Base-by-base conservation (phyloP, 2,888 invertebrate genomes). In the Synanthedon tipuliformis region DNA sequence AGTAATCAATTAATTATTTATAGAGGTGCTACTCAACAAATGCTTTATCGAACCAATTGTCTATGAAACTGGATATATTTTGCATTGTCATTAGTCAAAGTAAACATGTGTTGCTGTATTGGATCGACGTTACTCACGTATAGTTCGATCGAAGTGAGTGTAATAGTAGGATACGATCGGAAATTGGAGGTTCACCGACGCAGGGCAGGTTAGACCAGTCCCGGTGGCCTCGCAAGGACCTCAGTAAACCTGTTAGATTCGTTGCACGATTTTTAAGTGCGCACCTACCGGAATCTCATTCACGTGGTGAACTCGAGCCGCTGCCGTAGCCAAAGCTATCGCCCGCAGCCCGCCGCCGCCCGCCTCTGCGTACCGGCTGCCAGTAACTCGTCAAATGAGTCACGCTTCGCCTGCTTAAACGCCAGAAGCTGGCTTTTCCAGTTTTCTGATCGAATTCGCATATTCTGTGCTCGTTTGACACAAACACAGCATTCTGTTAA, bases 221-320 rank as follows among this genome's bases (percentile, higher is more conserved):
- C 86, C 83, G 77, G 67, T 79, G 86, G 84, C 86, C 85, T 86
- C 84, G 78, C 84, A 85, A 86, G 86, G 86, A 86, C 83, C 82
- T 80, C 85, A 81, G 81, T 76, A 86, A 87, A 87, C 87, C 87
- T 86, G 87, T 87, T 86, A 86, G 87, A 87, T 87, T 86, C 81
- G 85, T 86, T 85, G 86, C 85, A 85, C 85, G 87, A 87, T 87
- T 87, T 87, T 87, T 87, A 87, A 85, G 86, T 86, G 84, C 80
- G 83, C 83, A 84, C 84, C 85, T 84, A 86, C 84, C 85, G 86
- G 85, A 81, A 85, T 86, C 83, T 84, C 87, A 86, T 86, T 86
- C 79, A 86, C 81, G 70, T 66, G 66, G 80, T 79, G 81, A 75
- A 81, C 75, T 77, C 76, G 69, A 74, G 69, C 76, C 76, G 65